Evolutionary conservation across 2,888 invertebrate genomes (phyloP).

Genomic region (Venusia cambrica): DNA sequence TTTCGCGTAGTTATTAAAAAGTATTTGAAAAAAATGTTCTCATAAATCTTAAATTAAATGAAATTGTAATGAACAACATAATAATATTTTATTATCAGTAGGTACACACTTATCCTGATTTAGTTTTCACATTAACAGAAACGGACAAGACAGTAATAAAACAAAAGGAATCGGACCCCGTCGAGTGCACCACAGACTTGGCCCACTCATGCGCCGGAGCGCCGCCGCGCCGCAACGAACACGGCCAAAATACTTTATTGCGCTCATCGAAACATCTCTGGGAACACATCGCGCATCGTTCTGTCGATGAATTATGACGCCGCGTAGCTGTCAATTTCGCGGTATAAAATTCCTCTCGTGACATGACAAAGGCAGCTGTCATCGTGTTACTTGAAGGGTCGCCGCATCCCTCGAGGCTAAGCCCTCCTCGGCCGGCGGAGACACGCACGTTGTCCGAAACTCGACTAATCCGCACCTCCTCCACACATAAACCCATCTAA

Average conservation of each 20-base stretch:
- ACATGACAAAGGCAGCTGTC: conserved; percentile 77
- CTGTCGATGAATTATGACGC: conserved; percentile 61
- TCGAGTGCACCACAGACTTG: conserved; percentile 53
- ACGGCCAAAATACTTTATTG: conserved; percentile 64
- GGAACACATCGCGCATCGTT: conserved; percentile 51
- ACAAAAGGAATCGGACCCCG: conserved; percentile 69
- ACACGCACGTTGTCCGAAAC: conserved; percentile 70
- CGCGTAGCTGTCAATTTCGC: conserved; percentile 71
- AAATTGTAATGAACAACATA: conserved; percentile 35
- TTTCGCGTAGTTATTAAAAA: too few species aligned
- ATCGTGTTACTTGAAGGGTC: conserved; percentile 68
- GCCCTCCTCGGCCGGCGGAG: conserved; percentile 60
- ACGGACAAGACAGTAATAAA: conserved; percentile 69
- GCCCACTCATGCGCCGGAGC: conserved; percentile 51
- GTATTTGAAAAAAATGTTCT: too few species aligned
- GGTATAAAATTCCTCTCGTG: conserved; percentile 70
- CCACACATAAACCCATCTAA: conserved; percentile 78
- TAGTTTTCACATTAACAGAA: conserved; percentile 75
- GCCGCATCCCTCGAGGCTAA: conserved; percentile 70
- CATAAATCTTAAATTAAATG: too few species aligned
- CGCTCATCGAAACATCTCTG: conserved; percentile 55
- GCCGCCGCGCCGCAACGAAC: conserved; percentile 49
- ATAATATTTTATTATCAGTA: conserved; percentile 36
- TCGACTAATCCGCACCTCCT: conserved; percentile 73
- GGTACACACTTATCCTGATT: conserved; percentile 57